Evolutionary conservation across 2,888 invertebrate genomes (phyloP).

Genomic region (Hypomecis punctinalis): DNA sequence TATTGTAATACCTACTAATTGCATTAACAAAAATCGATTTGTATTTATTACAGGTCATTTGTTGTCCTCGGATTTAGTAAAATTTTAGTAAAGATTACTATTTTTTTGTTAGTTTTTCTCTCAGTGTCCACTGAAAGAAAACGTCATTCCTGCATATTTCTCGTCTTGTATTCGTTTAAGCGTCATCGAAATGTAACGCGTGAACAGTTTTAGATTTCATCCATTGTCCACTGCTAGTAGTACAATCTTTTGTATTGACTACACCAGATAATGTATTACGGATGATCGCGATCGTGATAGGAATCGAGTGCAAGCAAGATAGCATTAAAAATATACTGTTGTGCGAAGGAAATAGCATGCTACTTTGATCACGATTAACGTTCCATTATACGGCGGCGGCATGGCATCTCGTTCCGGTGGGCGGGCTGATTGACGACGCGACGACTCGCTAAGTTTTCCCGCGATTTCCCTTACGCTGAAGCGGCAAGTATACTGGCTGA

Average conservation of each 20-base stretch:
- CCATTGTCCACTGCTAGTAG: background rate
- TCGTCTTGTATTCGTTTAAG: no score
- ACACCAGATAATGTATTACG: background rate
- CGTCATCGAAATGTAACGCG: background rate
- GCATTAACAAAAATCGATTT: no score
- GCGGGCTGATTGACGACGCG: constrained; percentile 58
- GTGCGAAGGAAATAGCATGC: no score
- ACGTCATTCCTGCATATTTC: constrained; percentile 6
- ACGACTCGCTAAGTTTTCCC: constrained; percentile 65
- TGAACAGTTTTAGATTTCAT: no score
- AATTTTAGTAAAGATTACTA: no score
- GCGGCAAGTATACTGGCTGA: constrained; percentile 4
- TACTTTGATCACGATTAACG: background rate
- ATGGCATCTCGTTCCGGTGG: constrained; percentile 64
- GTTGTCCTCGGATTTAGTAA: no score
- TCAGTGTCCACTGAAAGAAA: constrained; percentile 13
- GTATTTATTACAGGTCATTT: no score
- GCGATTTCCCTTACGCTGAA: constrained; percentile 71
- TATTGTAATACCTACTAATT: no score
- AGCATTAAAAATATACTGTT: no score
- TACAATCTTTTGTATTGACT: no score
- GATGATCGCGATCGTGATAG: background rate
- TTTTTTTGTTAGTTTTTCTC: no score
- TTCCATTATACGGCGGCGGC: constrained; percentile 3
- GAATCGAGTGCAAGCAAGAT: no score